Base-by-base conservation (phyloP, 1,140 invertebrate genomes). In the Bombus superbus region DNA sequence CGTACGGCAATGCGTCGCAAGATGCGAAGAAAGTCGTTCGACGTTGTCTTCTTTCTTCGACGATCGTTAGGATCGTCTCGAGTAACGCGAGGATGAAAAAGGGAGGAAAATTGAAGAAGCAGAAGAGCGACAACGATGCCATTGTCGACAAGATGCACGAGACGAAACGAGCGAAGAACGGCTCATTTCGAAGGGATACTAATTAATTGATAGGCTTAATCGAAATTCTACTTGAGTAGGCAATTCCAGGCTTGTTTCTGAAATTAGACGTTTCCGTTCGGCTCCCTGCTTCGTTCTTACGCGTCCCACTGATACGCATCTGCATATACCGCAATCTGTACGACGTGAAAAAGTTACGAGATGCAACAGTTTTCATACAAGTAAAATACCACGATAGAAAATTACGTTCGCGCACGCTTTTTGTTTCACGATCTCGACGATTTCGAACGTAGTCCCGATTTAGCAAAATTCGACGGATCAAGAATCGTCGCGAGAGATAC, bases 191-290 rank as follows among this genome's bases (percentile, higher is more conserved):
- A 32, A 69, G 72, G 35, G 72, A 57, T 71, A 81, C 89, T 89
- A 91, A 91, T 91, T 90, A 87, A 68, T 91, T 89, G 87, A 89
- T 88, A 44, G 77, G 79, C 84, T 87, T 92, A 90, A 92, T 90
- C 86, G 90, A 92, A 92, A 92, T 88, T 81, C 86, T 83, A 88
- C 89, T 84, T 64, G 80, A 89, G 86, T 47, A 84, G 40, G 81
- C 64, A 83, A 83, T 87, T 86, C 75, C 83, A 75, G 40, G 79
- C 82, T 86, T 84, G 68, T 91, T 92, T 90, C 86, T 88, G 75
- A 88, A 92, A 92, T 92, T 92, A 85, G 71, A 69, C 69, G 59
- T 88, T 92, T 92, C 91, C 88, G 91, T 86, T 90, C 80, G 87
- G 62, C 71, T 81, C 86, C 88, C 88, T 88, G 53, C 73, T 76